Conservation (phyloP, 2,797 vertebrate species). For the Tragopan temminckii region DNA sequence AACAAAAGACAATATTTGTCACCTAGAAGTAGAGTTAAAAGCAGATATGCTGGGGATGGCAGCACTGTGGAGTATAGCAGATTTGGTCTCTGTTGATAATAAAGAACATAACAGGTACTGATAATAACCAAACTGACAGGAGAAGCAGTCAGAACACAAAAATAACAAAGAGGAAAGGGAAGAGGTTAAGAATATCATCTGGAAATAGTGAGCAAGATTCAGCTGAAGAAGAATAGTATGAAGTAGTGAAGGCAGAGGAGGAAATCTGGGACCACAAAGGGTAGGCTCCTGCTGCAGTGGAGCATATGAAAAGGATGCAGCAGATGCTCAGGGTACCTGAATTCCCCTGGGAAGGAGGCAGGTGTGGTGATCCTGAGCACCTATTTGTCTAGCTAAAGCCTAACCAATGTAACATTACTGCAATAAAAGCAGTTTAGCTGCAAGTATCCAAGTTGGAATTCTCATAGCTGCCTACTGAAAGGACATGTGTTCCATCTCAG, state of each 20-base stretch:
- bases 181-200: neutral
- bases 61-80: neutral
- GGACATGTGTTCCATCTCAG: neutral
- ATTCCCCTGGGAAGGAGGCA: neutral
- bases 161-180: neutral
- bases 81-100: neutral
- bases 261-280: neutral
- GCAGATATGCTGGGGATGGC: neutral
- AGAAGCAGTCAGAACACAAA: neutral
- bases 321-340: neutral
- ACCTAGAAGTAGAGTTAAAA: neutral
- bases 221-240: neutral
- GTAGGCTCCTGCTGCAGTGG: fast-evolving
- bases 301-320: neutral
- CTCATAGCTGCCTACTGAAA: neutral
- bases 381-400: neutral
- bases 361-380: neutral
- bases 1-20: neutral
- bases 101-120: neutral
- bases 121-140: neutral
- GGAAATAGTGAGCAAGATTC: neutral
- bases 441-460: neutral
- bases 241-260: neutral
- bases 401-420: neutral
- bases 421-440: neutral